Evolutionary conservation across 2,113 vertebrate species (phyloP).

Genomic region (Scophthalmus maximus): DNA sequence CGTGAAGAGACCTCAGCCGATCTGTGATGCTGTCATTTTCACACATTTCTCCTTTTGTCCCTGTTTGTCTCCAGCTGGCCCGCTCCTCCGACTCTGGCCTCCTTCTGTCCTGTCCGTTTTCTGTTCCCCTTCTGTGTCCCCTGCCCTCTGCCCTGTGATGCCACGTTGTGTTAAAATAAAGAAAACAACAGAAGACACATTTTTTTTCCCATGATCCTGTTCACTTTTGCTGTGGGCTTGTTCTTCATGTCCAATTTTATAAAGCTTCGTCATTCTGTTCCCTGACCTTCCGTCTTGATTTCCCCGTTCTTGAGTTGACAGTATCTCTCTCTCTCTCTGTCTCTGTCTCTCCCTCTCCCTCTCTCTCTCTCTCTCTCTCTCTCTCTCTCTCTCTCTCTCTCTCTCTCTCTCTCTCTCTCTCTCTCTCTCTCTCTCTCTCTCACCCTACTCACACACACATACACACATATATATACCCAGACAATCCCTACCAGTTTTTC

Average conservation of each 20-base stretch:
- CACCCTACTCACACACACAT: background rate
- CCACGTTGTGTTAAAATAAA: conserved; percentile 31
- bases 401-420: background rate
- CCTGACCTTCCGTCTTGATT: conserved; percentile 31
- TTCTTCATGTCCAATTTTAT: conserved; percentile 38
- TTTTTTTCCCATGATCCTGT: conserved; percentile 12
- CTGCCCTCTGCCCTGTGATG: conserved; percentile 38
- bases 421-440: background rate
- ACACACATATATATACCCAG: background rate
- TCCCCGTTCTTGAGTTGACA: conserved; percentile 38
- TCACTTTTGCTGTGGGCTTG: conserved; percentile 32
- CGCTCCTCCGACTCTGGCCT: conserved; percentile 34
- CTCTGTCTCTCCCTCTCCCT: too few relatives aligned
- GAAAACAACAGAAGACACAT: conserved; percentile 19
- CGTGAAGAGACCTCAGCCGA: conserved; percentile 14
- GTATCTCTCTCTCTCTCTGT: conserved; percentile 16
- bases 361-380: too few relatives aligned
- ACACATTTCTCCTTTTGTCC: conserved; percentile 30
- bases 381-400: background rate
- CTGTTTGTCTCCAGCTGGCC: background rate
- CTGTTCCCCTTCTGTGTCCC: conserved; percentile 6
- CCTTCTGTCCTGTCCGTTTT: conserved; percentile 54
- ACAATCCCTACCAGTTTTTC: conserved; percentile 24
- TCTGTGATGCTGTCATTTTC: conserved; percentile 44
- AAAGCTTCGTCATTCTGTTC: conserved; percentile 27